Base-by-base conservation (phyloP, 2,797 vertebrate species). In the Ptychobarbus kaznakovi region DNA sequence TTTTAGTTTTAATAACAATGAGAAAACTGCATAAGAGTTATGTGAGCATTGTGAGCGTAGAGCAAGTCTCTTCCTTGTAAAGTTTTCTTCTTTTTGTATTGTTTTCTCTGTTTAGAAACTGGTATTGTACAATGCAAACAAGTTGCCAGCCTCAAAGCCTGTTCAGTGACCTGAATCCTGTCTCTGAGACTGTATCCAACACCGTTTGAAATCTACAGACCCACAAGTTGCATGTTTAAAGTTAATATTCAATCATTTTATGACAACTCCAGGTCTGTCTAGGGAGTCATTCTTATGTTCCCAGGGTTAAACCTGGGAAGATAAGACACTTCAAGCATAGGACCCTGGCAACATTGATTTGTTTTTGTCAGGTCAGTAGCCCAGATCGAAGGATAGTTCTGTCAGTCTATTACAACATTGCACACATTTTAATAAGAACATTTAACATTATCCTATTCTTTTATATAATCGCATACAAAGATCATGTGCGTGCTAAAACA, bases 161-260 rank as follows among this genome's bases (percentile, higher is more conserved):
- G 70, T 70, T 83, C 13, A 77, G 5, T 70, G 51, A 63, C 61
- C 28, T 28, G 32, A 11, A 63, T 85, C 49, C 22, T 28, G 10
- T 25, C 25, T 40, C 70, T 73, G 25, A 78, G 68, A 38, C 82
- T 65, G 80, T 81, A 28, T 53, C 76, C 80, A 88, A 72, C 28
- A 44, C 56, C 25, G 9, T 15, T 40, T 66, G 6, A 69, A 66
- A 82, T 58, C 35, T 58, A n/a, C 10, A 74, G 22, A 82, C 66
- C 44, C 56, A 38, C 56, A 35, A 46, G 7, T 69, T 66, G 4
- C 1, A 20, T 38, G 13, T 78, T n/a, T 79, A 16, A 56, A 73
- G 80, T 86, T 87, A 87, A 72, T 81, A 53, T 81, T 77, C 25
- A 65, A 75, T 73, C 20, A 3, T 77, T 83, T 68, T 25, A 76